Evolutionary conservation across 2,797 vertebrate genomes (phyloP).

Genomic region (Dicrostonyx torquatus): DNA sequence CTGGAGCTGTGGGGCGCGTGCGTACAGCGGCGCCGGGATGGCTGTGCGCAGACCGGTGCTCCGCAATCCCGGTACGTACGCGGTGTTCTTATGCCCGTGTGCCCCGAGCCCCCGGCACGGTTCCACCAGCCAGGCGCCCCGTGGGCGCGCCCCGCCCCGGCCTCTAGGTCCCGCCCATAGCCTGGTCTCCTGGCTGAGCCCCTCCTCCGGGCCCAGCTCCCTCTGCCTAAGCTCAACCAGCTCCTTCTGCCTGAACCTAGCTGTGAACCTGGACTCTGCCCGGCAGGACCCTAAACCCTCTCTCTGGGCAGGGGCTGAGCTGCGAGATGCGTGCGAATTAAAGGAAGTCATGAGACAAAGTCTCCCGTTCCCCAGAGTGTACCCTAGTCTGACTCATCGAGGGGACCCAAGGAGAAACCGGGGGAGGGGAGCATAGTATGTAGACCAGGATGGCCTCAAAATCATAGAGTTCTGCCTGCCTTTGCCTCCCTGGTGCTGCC

Average conservation of each 20-base stretch:
- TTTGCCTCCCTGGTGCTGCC: not conserved
- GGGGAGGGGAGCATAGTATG: too few relatives aligned
- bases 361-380: not conserved
- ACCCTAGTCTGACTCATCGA: fast-evolving
- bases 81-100: not conserved
- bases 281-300: too few relatives aligned
- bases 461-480: not conserved
- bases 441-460: not conserved
- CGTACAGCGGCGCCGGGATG: not conserved
- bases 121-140: not conserved
- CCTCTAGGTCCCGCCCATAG: not conserved
- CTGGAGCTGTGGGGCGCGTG: not conserved
- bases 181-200: not conserved
- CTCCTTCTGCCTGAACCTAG: not conserved
- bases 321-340: too few relatives aligned
- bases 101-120: not conserved
- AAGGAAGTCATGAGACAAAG: not conserved
- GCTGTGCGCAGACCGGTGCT: not conserved
- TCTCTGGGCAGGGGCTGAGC: not conserved
- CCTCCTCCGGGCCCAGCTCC: not conserved
- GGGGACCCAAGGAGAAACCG: too few relatives aligned
- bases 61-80: not conserved
- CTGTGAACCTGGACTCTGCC: not conserved
- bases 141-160: not conserved
- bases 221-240: not conserved